Evolutionary conservation across 2,113 vertebrate species (phyloP), one percentile per base, ranked within the genome.

Genomic region (Hippoglossus stenolepis): DNA sequence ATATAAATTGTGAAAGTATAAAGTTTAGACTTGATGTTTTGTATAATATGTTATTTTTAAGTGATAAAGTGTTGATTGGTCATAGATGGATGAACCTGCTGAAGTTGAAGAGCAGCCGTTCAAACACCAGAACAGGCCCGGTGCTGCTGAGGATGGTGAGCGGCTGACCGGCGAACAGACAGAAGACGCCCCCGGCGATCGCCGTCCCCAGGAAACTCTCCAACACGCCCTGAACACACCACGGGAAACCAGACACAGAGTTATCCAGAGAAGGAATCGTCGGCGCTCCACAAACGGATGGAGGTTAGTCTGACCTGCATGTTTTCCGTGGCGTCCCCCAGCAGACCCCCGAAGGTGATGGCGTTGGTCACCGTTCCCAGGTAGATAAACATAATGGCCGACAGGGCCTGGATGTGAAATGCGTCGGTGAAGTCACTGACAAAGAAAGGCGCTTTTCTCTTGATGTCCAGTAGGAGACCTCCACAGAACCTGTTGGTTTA

Each of bases 131-230:
- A 58, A 99, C 98, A 0, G 98, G 98, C 3, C 98, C 98, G 0
- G 98, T 99, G 88, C 98, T 99, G 94, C 98, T 99, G 89, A 99
- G 88, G 83, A 99, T 99, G 64, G 92, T 99, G 80, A 99, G 97
- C 0, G 98, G 98, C 65, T 99, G 98, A 2, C 98, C 98, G 17
- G 93, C 95, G 57, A 99, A 90, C 86, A 99, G 95, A 84, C 98
- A 99, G 84, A 99, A 99, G 26, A 98, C 38, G 0, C 95, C 96
- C 1, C 98, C 98, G 0, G 95, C 74, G 47, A 99, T 94, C 0
- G 98, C 97, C 0, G 98, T 99, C 65, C 98, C 98, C 93, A 99
- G 93, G 82, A 99, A 99, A 87, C 98, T 99, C 94, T 99, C 98
- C 95, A 99, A 62, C 78, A 99, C 98, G 0, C 98, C 98, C 98